Evolutionary conservation across 2,888 invertebrate genomes (phyloP), one percentile per base, ranked within the genome.

Genomic region (Pinctada fucata): DNA sequence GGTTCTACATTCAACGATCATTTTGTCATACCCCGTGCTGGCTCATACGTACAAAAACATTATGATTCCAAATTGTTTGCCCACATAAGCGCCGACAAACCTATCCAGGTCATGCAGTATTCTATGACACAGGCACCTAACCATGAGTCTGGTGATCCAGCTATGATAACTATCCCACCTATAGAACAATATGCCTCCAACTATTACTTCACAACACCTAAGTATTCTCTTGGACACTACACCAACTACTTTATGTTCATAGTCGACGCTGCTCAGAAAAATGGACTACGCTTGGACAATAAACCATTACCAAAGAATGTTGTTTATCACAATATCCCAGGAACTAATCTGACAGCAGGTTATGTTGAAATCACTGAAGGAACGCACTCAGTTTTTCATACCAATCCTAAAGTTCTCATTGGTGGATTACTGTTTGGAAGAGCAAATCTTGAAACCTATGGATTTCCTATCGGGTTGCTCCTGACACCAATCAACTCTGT

Each of bases 151-250:
- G 75, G 82, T 2, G 89, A 89, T 73, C 88, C 89, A 2, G 83
- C 86, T 52, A 82, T 89, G 84, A 83, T 83, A 10, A 77, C 85
- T 1, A 80, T 89, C 2, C 85, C 87, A 4, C 86, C 88, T 0
- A 76, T 84, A 45, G 78, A 83, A 51, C 89, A 89, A 69, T 88
- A 83, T 70, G 80, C 79, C 10, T 75, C 82, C 6, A 77, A 83
- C 51, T 87, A 85, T 75, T 78, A 82, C 31, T 86, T 88, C 72
- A 65, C 84, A 13, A 88, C 88, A n/a, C 85, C 85, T 0, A 72
- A 82, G 58, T 82, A 80, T 58, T 80, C 83, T 1, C 49, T 65
- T 31, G 85, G 80, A 13, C 13, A 65, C 8, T 85, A 83, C 70
- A 64, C 64, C 5, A 84, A 83, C 66, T 83, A 74, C 75, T 76